These are phyloP conservation scores for Apodemus speciosus DNA, from an alignment of 2,113 vertebrate species.

Conservation along the genomic window DNA sequence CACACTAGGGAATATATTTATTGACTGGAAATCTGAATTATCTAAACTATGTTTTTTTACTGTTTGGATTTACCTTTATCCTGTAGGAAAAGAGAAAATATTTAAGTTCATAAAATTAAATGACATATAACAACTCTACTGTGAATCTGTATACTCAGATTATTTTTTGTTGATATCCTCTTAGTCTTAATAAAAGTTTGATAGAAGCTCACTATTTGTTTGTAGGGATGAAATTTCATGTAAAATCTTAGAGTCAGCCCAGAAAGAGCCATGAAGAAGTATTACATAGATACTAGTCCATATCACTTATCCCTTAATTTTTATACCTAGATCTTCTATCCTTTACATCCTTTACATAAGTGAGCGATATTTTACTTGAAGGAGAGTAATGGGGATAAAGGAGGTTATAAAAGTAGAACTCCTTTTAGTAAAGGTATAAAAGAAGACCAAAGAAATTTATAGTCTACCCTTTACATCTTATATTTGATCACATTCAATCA, in stretches of 20 bases:
- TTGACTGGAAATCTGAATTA: not conserved
- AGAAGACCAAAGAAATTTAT: not conserved
- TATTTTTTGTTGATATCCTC: not conserved
- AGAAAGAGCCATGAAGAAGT: not conserved
- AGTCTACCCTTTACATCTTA: not conserved
- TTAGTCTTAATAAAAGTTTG: not conserved
- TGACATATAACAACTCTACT: not conserved
- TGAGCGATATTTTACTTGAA: not conserved
- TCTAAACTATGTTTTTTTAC: not conserved
- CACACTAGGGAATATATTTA: not conserved
- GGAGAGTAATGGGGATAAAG: not conserved
- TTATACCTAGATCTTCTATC: not conserved
- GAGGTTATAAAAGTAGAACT: not conserved
- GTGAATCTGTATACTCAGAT: not conserved
- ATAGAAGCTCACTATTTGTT: not conserved
- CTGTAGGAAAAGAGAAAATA: not conserved
- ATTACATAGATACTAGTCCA: not conserved
- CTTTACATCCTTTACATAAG: not conserved
- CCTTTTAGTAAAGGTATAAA: not conserved
- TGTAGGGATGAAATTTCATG: not conserved
- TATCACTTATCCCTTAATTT: not conserved
- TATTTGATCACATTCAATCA: not conserved
- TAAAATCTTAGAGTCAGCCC: not conserved
- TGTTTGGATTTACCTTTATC: not conserved
- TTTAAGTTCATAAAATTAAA: conserved; percentile 19